Evolutionary conservation across 2,113 vertebrate genomes (phyloP).

Genomic region (Climacteris rufus): DNA sequence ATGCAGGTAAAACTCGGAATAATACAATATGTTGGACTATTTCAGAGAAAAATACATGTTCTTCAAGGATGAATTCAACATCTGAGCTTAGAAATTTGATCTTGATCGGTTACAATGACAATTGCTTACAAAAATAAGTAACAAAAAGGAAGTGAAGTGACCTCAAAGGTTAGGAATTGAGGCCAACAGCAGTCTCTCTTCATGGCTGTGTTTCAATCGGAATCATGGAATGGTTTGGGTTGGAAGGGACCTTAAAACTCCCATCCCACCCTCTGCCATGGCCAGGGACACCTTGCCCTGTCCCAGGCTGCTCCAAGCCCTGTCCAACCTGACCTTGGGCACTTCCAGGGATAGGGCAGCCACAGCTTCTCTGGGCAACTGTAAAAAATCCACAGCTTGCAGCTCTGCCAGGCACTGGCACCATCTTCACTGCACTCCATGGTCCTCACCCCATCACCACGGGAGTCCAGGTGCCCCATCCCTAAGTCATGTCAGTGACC

Average conservation of each 20-base stretch:
- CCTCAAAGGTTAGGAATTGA: not conserved
- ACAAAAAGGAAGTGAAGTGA: not conserved
- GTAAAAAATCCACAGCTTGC: accelerated
- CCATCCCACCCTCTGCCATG: not conserved
- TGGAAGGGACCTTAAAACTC: not conserved
- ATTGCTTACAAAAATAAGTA: not conserved
- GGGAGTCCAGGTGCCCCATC: accelerated
- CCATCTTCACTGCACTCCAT: accelerated
- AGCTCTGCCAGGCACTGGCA: not conserved
- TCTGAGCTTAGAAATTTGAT: not conserved
- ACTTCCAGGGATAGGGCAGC: not conserved
- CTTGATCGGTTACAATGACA: not conserved
- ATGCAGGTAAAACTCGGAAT: not conserved
- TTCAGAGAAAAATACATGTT: not conserved
- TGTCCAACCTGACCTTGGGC: not conserved
- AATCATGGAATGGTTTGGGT: too few species aligned
- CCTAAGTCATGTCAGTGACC: accelerated
- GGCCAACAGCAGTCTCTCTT: not conserved
- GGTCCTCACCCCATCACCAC: not conserved
- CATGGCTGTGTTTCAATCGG: not conserved
- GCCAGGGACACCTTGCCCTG: not conserved
- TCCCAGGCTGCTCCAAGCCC: not conserved
- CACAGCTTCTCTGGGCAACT: not conserved
- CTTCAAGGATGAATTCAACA: not conserved
- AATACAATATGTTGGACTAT: not conserved